phyloP scores from a whole-genome alignment of 2,888 invertebrate genomes.

The Scaptomyza parva region DNA sequence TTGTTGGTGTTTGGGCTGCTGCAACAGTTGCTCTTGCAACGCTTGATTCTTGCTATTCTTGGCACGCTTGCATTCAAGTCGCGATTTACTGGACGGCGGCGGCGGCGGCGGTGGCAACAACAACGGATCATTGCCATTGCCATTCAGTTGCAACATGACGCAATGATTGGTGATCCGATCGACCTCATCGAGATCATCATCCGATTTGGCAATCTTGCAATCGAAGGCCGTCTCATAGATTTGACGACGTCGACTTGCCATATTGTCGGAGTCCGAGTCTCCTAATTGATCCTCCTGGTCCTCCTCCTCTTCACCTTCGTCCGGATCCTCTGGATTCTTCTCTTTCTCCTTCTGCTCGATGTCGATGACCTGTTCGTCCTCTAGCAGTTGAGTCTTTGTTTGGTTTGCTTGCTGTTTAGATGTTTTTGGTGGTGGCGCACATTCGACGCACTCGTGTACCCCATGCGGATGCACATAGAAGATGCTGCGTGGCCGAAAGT shows the following conservation, averaged over 20 bases:
- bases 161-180: conserved; percentile 93
- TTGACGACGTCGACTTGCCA: conserved; percentile 87
- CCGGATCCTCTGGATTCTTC: conserved; percentile 28
- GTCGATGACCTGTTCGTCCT: not conserved
- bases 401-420: conserved; percentile 33
- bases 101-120: conserved; percentile 23
- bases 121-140: conserved; percentile 76
- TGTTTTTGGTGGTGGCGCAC: conserved; percentile 67
- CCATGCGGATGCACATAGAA: conserved; percentile 89
- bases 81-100: conserved; percentile 53
- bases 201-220: conserved; percentile 92
- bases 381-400: conserved; percentile 18
- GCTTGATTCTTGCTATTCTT: conserved; percentile 85
- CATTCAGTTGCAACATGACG: conserved; percentile 87
- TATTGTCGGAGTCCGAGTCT: conserved; percentile 67
- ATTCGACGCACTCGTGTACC: conserved; percentile 86
- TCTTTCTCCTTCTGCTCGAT: not conserved
- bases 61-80: conserved; percentile 82
- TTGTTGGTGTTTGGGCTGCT: conserved; percentile 26
- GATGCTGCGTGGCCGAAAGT: conserved; percentile 89
- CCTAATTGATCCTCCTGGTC: conserved; percentile 54
- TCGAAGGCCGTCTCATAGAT: conserved; percentile 96
- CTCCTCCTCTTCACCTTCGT: conserved; percentile 65
- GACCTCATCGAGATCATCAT: conserved; percentile 92
- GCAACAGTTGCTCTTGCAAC: conserved; percentile 75